Evolutionary conservation across 2,888 invertebrate species (phyloP).

Genomic region (Dicycla oo): DNA sequence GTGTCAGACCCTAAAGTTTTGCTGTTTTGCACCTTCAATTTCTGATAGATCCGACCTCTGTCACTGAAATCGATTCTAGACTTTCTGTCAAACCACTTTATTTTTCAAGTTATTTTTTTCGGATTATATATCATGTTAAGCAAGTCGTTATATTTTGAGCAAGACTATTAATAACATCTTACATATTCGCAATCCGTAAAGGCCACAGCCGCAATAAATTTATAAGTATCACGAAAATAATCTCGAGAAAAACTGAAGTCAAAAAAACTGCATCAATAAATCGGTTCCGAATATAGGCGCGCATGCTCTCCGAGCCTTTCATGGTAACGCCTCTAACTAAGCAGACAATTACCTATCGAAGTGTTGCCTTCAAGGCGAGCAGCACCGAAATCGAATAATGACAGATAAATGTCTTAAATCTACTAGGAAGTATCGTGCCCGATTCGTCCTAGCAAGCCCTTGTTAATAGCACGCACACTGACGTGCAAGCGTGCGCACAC

Average conservation of each 20-base stretch:
- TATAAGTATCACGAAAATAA: conserved; percentile 45
- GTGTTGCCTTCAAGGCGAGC: conserved; percentile 81
- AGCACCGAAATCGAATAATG: conserved; percentile 77
- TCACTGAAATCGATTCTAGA: conserved; percentile 14
- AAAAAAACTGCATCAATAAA: conserved; percentile 58
- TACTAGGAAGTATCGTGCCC: conserved; percentile 86
- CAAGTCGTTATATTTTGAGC: background rate
- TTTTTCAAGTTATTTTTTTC: background rate
- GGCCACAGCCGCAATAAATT: conserved; percentile 28
- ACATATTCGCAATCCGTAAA: conserved; percentile 29
- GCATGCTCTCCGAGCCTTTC: conserved; percentile 55
- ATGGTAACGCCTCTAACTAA: conserved; percentile 57
- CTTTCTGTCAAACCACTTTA: background rate
- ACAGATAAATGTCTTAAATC: conserved; percentile 81
- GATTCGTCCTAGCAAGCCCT: conserved; percentile 86
- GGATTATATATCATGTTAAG: background rate
- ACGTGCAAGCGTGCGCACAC: conserved; percentile 54
- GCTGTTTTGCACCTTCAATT: conserved; percentile 18
- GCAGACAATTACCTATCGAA: conserved; percentile 63
- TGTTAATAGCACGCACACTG: conserved; percentile 68
- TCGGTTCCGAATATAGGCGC: conserved; percentile 57
- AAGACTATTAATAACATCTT: conserved; percentile 14
- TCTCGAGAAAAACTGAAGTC: conserved; percentile 35
- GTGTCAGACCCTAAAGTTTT: conserved; percentile 16
- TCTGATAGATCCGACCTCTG: conserved; percentile 23